Evolutionary conservation across 2,797 vertebrate genomes (phyloP).

Genomic region (Danio kyathit): DNA sequence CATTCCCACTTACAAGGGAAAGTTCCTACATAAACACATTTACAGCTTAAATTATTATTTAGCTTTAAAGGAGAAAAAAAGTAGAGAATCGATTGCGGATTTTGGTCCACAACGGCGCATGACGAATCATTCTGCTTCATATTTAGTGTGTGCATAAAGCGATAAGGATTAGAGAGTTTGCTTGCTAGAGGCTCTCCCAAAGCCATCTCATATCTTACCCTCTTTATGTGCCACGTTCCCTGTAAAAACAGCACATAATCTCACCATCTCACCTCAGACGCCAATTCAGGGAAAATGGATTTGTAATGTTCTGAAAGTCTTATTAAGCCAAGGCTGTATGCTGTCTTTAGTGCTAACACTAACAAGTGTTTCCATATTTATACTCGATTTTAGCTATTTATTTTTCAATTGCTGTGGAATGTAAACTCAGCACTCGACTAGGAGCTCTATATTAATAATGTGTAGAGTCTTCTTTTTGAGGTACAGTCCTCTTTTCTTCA

Average conservation of each 20-base stretch:
- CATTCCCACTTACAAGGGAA: neutral
- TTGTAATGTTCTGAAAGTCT: neutral
- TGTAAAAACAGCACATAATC: neutral
- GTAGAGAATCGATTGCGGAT: neutral
- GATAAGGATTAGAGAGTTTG: constrained; percentile 8
- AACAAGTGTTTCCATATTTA: neutral
- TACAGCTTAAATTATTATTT: neutral
- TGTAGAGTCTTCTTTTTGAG: too few species aligned
- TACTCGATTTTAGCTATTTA: too few species aligned
- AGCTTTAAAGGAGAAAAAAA: neutral
- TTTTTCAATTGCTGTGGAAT: neutral
- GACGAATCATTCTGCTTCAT: neutral
- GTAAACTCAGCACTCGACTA: neutral
- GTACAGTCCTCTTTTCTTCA: too few species aligned
- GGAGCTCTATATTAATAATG: too few species aligned
- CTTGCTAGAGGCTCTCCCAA: neutral
- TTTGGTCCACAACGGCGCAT: neutral
- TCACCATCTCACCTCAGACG: neutral
- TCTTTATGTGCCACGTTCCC: neutral
- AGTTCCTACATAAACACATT: neutral
- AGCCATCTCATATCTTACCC: neutral
- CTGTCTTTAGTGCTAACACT: neutral
- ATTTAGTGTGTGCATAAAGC: neutral
- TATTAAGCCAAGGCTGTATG: neutral
- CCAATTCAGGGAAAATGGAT: neutral